Evolutionary conservation across 2,888 invertebrate species (phyloP), one percentile per base, ranked within the genome.

Genomic region (Lithosia quadra): DNA sequence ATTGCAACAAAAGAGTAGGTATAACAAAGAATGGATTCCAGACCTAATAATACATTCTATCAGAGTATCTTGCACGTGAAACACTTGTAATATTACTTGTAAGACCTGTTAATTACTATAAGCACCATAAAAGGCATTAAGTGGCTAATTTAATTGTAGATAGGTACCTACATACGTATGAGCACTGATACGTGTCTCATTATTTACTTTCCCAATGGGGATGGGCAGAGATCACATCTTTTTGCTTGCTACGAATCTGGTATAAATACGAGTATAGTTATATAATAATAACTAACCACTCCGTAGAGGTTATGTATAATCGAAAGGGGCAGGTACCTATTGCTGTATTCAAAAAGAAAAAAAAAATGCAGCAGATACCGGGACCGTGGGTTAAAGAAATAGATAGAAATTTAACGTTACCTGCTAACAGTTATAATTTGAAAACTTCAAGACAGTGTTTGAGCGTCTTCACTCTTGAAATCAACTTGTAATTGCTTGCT

Each of bases 71-170:
- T 43, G 43, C 18, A 43, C 18, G 43, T 18, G 43, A 43, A 43
- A 43, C 43, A 43, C 18, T 43, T 43, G 43, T 15, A 59, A 34
- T 11, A 59, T 34, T 13, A 18, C 13, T 36, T 60, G 22, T 9
- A 21, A 60, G 15, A 36, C 22, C 21, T 10, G 11, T 36, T 34
- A 36, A 60, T 36, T 22, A 22, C 34, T 36, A 60, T 22, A 2
- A 36, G 21, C 21, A 60, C 15, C 59, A 60, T 60, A 60, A 60
- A 60, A 60, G 2, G 15, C 36, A 22, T 21, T 60, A 15, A 13
- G 21, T 49, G 5, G 28, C 28, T 2, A n/a, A 8, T n/a, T n/a
- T 8, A 49, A 49, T 49, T 49, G 49, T n/a, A n/a, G 49, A 49
- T n/a, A n/a, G n/a, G n/a, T n/a, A n/a, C n/a, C n/a, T n/a, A n/a